Percentiles rank a stretch among this genome's conserved stretches.
Conservation (phyloP, 2,888 invertebrate genomes). For the Lasioglossum lativentre region DNA sequence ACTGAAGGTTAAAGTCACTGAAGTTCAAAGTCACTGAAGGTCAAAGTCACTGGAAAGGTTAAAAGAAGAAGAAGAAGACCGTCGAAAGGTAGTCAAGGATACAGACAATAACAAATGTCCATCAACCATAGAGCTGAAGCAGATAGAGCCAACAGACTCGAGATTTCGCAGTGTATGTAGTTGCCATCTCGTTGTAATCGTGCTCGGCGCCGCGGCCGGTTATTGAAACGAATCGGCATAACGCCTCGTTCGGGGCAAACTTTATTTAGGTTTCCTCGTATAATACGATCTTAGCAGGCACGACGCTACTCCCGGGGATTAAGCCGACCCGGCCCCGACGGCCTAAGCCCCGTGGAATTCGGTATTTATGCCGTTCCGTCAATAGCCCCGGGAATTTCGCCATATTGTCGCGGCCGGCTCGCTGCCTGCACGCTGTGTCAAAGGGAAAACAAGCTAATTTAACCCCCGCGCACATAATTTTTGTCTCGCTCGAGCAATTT, state of each 20-base stretch:
- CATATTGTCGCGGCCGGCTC: neutral
- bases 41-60: neutral
- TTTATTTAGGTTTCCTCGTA: constrained; percentile 44
- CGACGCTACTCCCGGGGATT: constrained; percentile 3
- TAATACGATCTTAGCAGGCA: constrained; percentile 36
- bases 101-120: neutral
- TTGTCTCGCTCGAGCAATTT: neutral
- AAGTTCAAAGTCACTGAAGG: no score
- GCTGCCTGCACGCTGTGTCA: neutral
- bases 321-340: neutral
- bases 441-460: constrained; percentile 32
- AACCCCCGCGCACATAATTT: neutral
- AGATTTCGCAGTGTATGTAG: neutral
- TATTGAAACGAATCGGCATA: constrained; percentile 55
- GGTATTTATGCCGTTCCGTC: constrained; percentile 21
- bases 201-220: neutral
- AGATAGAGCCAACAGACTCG: neutral
- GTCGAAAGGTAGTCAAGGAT: no score
- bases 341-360: constrained; percentile 30
- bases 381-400: constrained; percentile 24
- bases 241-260: constrained; percentile 12
- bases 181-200: neutral
- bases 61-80: neutral
- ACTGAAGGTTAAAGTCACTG: neutral
- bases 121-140: neutral